Base-by-base conservation (phyloP, 1,140 invertebrate species). In the Eciton burchellii region DNA sequence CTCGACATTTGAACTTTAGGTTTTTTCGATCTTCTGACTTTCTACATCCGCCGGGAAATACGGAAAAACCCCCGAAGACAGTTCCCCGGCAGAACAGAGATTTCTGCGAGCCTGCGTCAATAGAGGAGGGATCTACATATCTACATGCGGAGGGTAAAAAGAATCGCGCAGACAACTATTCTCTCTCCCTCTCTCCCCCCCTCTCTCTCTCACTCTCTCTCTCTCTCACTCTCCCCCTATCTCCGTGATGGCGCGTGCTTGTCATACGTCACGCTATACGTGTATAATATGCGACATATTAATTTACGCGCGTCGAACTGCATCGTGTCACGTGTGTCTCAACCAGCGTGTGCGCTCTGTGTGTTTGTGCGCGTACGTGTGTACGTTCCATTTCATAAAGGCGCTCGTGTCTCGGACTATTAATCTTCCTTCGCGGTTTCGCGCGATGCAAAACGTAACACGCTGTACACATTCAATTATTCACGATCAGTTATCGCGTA, bases 381-480 rank as follows among this genome's bases (percentile, higher is more conserved):
- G 12, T 43, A 6, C 26, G 63, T 70, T 45, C 12, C n/a, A 43
- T 45, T 29, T 56, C 19, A 70, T 56, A 68, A 70, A 57, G 41
- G 26, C 29, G 41, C 21, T 56, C 21, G 26, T 68, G 52, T 16
- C 49, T 79, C 21, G 43, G 3, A 45, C 3, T 70, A 68, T 56
- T 70, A 70, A 79, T 66, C 52, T 29, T 54, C 21, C 41, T 52
- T 59, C 59, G 59, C 35, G 11, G 4, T 35, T 35, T 0, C 19
- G 12, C 11, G 43, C 43, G 63, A 56, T 56, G 49, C 59, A 65
- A 57, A 56, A 76, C 60, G 57, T 29, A 81, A 52, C n/a, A n/a
- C 43, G 43, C 14, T 68, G 60, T 56, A 79, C 45, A 6, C 6
- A 54, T 63, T 82, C 70, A 82, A 84, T 84, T 82, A 84, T 84